Evolutionary conservation across 92 coral and sea anemone species (phyloP).

Genomic region (Paramuricea clavata): DNA sequence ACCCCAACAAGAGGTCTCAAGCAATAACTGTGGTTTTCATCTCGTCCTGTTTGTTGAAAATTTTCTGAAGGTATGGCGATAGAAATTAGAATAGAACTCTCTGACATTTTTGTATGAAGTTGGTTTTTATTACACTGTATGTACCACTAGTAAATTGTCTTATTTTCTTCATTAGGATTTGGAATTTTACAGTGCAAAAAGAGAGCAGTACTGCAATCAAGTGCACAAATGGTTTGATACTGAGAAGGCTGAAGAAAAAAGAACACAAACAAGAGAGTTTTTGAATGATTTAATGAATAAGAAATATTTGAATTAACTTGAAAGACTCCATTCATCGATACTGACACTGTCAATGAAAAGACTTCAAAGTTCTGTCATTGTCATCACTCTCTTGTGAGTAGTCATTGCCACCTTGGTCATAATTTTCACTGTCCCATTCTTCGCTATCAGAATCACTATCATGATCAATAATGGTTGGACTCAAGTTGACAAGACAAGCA

Average conservation of each 20-base stretch:
- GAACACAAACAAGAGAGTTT: background rate
- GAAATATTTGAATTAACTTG: background rate
- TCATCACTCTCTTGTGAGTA: background rate
- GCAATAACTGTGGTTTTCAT: conserved; percentile 21
- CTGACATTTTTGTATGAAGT: background rate
- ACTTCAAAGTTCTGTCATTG: too few relatives aligned
- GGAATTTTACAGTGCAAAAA: conserved; percentile 55
- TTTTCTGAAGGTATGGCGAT: conserved; percentile 17
- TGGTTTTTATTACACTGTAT: background rate
- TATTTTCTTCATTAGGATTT: conserved; percentile 47
- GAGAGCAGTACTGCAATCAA: conserved; percentile 54
- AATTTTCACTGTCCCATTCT: background rate
- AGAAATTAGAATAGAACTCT: too few relatives aligned
- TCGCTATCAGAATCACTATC: background rate
- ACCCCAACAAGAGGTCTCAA: conserved; percentile 1
- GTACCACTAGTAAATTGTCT: too few relatives aligned
- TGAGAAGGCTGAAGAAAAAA: background rate
- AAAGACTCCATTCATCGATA: background rate
- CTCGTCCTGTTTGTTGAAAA: background rate
- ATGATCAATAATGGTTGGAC: background rate
- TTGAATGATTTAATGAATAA: background rate
- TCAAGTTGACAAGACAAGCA: background rate
- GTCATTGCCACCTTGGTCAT: background rate
- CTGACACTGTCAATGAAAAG: too few relatives aligned
- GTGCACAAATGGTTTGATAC: conserved; percentile 66